Conservation (phyloP, 2,888 invertebrate genomes). For the Bombylius discolor region DNA sequence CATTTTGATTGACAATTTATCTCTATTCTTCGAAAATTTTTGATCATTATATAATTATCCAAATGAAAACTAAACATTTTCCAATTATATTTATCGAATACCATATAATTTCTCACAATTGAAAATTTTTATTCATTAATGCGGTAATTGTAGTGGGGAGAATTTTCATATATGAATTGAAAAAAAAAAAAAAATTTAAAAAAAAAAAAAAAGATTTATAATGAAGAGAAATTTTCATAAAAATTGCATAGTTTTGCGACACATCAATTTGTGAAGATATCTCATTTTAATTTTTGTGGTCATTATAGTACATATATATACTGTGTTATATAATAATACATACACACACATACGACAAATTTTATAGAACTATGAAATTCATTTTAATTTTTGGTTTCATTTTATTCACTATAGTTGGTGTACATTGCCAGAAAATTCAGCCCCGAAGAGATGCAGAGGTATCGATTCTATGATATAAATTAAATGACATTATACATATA, state of each 20-base stretch:
- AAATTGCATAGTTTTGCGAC: conserved; percentile 3
- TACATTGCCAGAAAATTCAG: conserved; percentile 12
- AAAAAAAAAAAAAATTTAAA: too few species aligned
- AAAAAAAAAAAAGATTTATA: conserved; percentile 2
- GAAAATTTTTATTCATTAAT: not conserved
- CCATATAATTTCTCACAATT: not conserved
- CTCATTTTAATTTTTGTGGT: conserved; percentile 1
- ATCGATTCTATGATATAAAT: conserved; percentile 1
- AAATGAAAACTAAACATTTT: conserved; percentile 2
- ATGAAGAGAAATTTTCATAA: conserved; percentile 7
- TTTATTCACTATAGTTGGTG: conserved; percentile 1
- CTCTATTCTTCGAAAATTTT: not conserved
- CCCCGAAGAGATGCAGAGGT: conserved; percentile 17
- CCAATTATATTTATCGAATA: conserved; percentile 9
- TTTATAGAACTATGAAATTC: not conserved
- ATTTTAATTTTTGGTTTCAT: not conserved
- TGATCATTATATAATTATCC: too few species aligned
- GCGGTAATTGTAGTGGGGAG: too few species aligned
- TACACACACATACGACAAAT: too few species aligned
- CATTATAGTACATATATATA: not conserved
- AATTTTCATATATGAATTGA: too few species aligned
- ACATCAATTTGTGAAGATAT: conserved; percentile 10
- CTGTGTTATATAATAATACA: too few species aligned
- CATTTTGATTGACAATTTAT: conserved; percentile 13
- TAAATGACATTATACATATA: not conserved